Percentiles rank a stretch among this genome's conserved stretches.
Evolutionary conservation across 2,888 invertebrate genomes (phyloP).

Genomic region (Acrobasis consociella): DNA sequence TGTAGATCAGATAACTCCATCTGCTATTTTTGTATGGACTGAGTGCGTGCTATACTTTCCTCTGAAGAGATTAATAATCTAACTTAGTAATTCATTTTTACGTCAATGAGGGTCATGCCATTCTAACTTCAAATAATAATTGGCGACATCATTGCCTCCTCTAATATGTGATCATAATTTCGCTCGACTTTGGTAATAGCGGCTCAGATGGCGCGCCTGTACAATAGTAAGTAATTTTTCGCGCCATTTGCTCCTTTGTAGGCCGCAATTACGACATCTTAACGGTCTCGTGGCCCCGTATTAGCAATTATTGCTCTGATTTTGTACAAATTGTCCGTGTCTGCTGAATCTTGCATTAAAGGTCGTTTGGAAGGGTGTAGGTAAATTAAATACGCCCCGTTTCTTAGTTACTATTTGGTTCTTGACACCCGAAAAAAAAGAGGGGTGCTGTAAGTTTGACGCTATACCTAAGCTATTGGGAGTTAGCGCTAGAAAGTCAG

Average conservation of each 20-base stretch:
- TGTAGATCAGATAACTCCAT: no score
- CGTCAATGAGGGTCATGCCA: not conserved
- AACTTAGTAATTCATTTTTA: no score
- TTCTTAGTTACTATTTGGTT: not conserved
- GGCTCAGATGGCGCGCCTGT: constrained; percentile 32
- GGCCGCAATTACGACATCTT: constrained; percentile 51
- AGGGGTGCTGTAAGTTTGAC: no score
- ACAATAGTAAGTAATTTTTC: constrained; percentile 70
- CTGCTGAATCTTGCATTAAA: constrained; percentile 11
- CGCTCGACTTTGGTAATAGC: constrained; percentile 31
- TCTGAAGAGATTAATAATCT: not conserved
- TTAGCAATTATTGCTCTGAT: constrained; percentile 54
- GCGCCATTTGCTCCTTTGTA: constrained; percentile 60
- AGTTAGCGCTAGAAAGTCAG: no score
- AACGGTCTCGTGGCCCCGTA: constrained; percentile 48
- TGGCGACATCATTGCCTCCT: not conserved
- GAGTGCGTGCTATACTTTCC: no score
- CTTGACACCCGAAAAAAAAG: no score
- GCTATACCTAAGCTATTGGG: no score
- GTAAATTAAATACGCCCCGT: not conserved
- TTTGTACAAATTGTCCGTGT: constrained; percentile 39
- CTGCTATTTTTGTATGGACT: no score
- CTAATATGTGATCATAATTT: constrained; percentile 14
- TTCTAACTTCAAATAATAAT: not conserved
- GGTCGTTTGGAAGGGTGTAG: not conserved